phyloP scores from a whole-genome alignment of 2,797 vertebrate genomes.

The Coreius guichenoti region DNA sequence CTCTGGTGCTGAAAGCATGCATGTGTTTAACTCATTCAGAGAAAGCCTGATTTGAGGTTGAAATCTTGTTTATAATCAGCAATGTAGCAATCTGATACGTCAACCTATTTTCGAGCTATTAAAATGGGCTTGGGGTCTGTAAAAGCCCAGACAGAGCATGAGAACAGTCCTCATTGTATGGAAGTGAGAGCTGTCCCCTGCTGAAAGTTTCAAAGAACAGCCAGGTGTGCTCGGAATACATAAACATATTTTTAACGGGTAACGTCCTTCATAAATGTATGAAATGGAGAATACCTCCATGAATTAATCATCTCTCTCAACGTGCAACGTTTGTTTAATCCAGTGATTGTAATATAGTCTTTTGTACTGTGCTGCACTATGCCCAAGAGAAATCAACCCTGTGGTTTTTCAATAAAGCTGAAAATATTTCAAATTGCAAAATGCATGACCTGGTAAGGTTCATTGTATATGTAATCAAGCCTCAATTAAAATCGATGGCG shows the following conservation, averaged over 20 bases:
- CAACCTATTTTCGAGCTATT: background rate
- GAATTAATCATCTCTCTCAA: constrained; percentile 57
- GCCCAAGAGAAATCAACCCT: constrained; percentile 56
- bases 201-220: constrained; percentile 76
- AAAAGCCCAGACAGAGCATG: background rate
- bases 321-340: constrained; percentile 54
- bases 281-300: constrained; percentile 50
- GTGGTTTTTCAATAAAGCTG: constrained; percentile 39
- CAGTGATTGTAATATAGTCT: constrained; percentile 52
- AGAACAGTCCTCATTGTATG: constrained; percentile 5
- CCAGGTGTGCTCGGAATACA: constrained; percentile 43
- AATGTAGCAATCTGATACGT: background rate
- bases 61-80: background rate
- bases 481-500: constrained; percentile 18
- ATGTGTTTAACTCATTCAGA: background rate
- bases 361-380: constrained; percentile 27
- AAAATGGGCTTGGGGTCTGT: background rate
- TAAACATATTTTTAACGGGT: constrained; percentile 41
- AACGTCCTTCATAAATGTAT: constrained; percentile 57
- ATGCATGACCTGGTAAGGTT: constrained; percentile 13
- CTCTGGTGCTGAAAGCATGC: constrained; percentile 26
- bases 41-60: background rate
- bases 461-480: constrained; percentile 43
- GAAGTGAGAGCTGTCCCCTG: constrained; percentile 71
- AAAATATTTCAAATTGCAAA: constrained; percentile 44